A percentile compares a stretch with the other conserved stretches of the same genome.
phyloP scores from a whole-genome alignment of 2,888 invertebrate species.

The Parapristionchus giblindavisi region DNA sequence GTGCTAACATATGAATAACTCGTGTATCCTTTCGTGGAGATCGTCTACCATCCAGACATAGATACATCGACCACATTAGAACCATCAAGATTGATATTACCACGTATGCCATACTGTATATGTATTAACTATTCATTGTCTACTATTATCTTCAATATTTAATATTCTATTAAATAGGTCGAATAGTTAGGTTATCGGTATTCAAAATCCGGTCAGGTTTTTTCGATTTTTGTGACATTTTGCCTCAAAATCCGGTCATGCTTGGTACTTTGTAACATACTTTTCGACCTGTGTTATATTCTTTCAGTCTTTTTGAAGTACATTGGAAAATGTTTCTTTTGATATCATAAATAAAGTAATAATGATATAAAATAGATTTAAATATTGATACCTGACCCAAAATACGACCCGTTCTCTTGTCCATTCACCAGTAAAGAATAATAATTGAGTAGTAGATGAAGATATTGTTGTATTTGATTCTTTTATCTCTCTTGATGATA shows the following conservation, averaged over 20 bases:
- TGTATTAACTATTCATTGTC: too few relatives aligned
- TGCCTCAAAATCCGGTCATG: too few relatives aligned
- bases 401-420: constrained; percentile 53
- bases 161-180: not conserved
- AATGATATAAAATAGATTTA: too few relatives aligned
- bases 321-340: not conserved
- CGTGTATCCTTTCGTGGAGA: constrained; percentile 54
- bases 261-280: too few relatives aligned
- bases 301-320: too few relatives aligned
- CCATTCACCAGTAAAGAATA: constrained; percentile 44
- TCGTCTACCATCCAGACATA: constrained; percentile 54
- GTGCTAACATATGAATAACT: constrained; percentile 60
- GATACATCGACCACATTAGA: constrained; percentile 57
- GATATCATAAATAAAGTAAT: not conserved
- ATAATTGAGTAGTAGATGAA: constrained; percentile 36
- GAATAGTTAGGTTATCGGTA: too few relatives aligned
- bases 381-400: constrained; percentile 46
- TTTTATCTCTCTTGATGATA: too few relatives aligned
- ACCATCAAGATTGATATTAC: constrained; percentile 62
- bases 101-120: constrained; percentile 59
- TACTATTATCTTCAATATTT: not conserved
- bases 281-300: not conserved
- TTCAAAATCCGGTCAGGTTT: too few relatives aligned
- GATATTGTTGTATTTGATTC: too few relatives aligned
- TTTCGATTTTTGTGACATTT: too few relatives aligned